Evolutionary conservation across 2,113 vertebrate genomes (phyloP), one percentile per base, ranked within the genome.

Genomic region (Mesembrinibis cayennensis): DNA sequence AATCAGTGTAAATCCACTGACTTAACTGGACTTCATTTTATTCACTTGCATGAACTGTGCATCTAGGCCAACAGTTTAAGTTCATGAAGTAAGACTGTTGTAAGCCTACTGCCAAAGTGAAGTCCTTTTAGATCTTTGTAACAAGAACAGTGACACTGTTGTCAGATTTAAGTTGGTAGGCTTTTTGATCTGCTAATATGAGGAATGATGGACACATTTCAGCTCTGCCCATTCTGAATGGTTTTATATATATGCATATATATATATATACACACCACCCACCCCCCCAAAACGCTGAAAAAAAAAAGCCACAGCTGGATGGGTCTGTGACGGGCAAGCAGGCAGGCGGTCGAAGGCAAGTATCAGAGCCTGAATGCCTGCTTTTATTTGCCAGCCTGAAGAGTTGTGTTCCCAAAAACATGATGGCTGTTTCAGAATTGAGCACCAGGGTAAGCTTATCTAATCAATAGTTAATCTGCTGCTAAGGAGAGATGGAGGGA

Each of bases 381-480:
- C 27, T 83, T 88, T 85, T 65, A 32, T 82, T 62, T 82, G 20
- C 49, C 32, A 25, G 11, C 25, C 32, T 79, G 9, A 71, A 91
- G 81, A 65, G 9, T 32, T 82, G 14, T 59, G 42, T 74, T 87
- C 47, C 59, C 58, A 26, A 66, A 85, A 90, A 4, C 16, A 19
- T 5, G 3, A 61, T 62, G 49, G 32, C 27, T 95, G 16, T 78
- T 67, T 74, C 50, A 82, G 70, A 72, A 92, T 73, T 92, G 87
- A 92, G n/a, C 2, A 0, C 50, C 25, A 81, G 72, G 40, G 56
- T 55, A 74, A 90, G 32, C 23, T 92, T 85, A 71, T 58, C 59
- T 78, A 85, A 95, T 94, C 94, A 89, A 85, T 83, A 90, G 61
- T 69, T 82, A 90, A 82, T 96, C 80, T 87, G 47, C 53, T 87